Percentiles rank a stretch among this genome's conserved stretches.
phyloP scores from a whole-genome alignment of 2,888 invertebrate species.

The Lissocephala sabroskyi region DNA sequence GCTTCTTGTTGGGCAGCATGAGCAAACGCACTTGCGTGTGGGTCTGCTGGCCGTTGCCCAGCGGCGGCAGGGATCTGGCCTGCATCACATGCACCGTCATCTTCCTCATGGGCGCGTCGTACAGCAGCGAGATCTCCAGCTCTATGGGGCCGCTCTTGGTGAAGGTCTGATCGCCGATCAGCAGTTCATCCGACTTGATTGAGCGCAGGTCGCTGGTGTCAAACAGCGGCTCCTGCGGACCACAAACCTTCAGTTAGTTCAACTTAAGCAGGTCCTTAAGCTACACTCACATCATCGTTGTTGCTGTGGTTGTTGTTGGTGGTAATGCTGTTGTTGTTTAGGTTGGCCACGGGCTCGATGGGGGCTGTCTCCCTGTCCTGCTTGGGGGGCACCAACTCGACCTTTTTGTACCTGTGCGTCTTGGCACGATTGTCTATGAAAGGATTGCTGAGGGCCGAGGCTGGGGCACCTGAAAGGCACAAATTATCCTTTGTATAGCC shows the following conservation, averaged over 20 bases:
- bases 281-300: constrained; percentile 80
- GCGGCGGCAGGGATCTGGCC: constrained; percentile 84
- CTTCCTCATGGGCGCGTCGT: constrained; percentile 91
- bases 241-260: background rate
- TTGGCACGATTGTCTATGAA: constrained; percentile 75
- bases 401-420: constrained; percentile 57
- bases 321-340: constrained; percentile 46
- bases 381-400: constrained; percentile 43
- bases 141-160: constrained; percentile 81
- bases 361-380: constrained; percentile 67
- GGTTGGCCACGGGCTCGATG: constrained; percentile 78
- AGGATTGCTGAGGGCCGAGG: constrained; percentile 75
- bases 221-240: constrained; percentile 71
- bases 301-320: constrained; percentile 73
- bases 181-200: constrained; percentile 69
- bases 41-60: constrained; percentile 79
- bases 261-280: no score
- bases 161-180: constrained; percentile 72
- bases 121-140: constrained; percentile 86
- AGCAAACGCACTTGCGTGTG: constrained; percentile 87
- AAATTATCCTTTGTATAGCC: background rate
- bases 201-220: constrained; percentile 72
- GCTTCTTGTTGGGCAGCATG: constrained; percentile 91
- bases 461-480: constrained; percentile 31
- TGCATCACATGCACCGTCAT: constrained; percentile 95